Evolutionary conservation across 2,888 invertebrate species (phyloP), one percentile per base, ranked within the genome.

Genomic region (Spilarctia lutea): DNA sequence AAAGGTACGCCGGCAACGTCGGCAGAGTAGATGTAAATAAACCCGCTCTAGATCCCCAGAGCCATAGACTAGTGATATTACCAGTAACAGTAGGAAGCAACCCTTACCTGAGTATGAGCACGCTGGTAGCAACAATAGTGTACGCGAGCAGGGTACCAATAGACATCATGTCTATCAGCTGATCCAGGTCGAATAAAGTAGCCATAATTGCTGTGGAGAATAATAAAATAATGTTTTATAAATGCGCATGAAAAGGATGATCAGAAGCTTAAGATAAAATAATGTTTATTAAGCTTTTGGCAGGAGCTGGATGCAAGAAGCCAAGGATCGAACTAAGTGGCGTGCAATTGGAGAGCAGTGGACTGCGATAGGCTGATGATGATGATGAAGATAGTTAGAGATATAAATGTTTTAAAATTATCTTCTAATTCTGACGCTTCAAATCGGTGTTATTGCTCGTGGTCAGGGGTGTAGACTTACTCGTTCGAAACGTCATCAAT

Each of bases 81-180:
- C 2, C 33, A 20, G 73, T 94, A 95, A 71, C 95, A 96, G 84
- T 18, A 77, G 75, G 4, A 18, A 4, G 3, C 30, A 33, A 63
- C 18, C 30, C 7, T 20, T 68, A 99, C 96, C 99, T 97, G 52
- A 99, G 96, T 72, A 99, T 97, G 16, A 99, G 96, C 3, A 99
- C 98, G 85, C 98, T 98, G 75, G 98, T 97, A 1, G 99, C 98
- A 1, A 99, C 99, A 81, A 99, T 98, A 3, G 98, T 98, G 91
- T 99, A 99, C 0, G 99, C 99, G 72, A 98, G 96, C 2, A 99
- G 95, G 0, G 98, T 98, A 20, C 98, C 98, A 85, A 99, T 99
- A 16, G 99, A 99, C 98, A 99, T 99, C 98, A 99, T 99, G 88
- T 99, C 98, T 78, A 99, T 99, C 75, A 99, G 94, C 89, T 99